Evolutionary conservation across 2,888 invertebrate species (phyloP).

Genomic region (Drosophila rubida): DNA sequence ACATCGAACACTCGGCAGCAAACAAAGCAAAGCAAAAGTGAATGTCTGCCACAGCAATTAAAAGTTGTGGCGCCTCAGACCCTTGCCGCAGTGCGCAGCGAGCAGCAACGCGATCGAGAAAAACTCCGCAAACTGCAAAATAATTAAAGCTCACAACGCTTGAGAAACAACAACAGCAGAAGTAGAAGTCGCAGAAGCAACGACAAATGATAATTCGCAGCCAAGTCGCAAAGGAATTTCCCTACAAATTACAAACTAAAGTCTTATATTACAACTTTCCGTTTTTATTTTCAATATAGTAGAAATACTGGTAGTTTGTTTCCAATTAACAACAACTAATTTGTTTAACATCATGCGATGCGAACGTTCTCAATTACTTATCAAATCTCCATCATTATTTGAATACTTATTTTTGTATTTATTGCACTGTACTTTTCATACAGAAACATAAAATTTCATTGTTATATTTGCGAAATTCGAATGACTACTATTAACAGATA

Average conservation of each 20-base stretch:
- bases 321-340: no score
- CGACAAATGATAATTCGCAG: not conserved
- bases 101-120: slow-evolving; percentile 6
- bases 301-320: no score
- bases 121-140: slow-evolving; percentile 30
- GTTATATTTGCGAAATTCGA: no score
- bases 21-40: slow-evolving; percentile 48
- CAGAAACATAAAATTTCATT: no score
- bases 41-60: slow-evolving; percentile 69
- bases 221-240: not conserved
- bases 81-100: slow-evolving; percentile 44
- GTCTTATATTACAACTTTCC: not conserved
- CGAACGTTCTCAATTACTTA: no score
- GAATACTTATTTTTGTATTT: no score
- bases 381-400: no score
- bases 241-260: not conserved
- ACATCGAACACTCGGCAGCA: slow-evolving; percentile 38
- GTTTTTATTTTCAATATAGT: no score
- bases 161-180: slow-evolving; percentile 9
- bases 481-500: no score
- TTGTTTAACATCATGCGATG: no score
- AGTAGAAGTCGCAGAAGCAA: not conserved
- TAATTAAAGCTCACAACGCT: slow-evolving; percentile 43
- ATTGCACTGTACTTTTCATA: no score
- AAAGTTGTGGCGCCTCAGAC: slow-evolving; percentile 46